Conservation (phyloP, 2,797 vertebrate species). For the Champsocephalus esox region DNA sequence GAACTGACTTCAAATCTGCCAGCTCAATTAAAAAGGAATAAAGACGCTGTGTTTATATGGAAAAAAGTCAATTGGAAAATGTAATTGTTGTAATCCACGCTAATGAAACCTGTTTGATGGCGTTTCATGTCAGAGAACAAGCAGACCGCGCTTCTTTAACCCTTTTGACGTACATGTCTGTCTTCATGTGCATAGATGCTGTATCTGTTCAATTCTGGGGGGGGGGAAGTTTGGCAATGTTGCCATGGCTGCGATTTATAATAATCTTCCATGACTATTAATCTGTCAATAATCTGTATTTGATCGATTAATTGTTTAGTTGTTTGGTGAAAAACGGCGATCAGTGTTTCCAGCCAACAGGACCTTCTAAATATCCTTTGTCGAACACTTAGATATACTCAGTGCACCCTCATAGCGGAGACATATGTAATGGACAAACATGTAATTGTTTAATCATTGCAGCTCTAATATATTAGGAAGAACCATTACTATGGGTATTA, state of each 20-base stretch:
- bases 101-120: constrained; percentile 82
- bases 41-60: constrained; percentile 80
- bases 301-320: too few relatives aligned
- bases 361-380: too few relatives aligned
- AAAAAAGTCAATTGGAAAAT: constrained; percentile 85
- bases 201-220: constrained; percentile 8
- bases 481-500: too few relatives aligned
- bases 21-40: constrained; percentile 81
- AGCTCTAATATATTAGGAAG: too few relatives aligned
- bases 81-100: constrained; percentile 75
- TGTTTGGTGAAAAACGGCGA: too few relatives aligned
- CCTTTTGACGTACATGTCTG: constrained; percentile 49
- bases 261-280: too few relatives aligned
- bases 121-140: constrained; percentile 59
- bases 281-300: too few relatives aligned
- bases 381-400: too few relatives aligned
- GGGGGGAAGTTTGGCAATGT: not conserved
- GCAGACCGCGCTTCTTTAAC: constrained; percentile 51
- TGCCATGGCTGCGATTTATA: not conserved
- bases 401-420: too few relatives aligned
- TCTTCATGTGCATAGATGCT: constrained; percentile 25
- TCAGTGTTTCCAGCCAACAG: too few relatives aligned
- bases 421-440: too few relatives aligned
- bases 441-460: too few relatives aligned
- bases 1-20: constrained; percentile 84